Evolutionary conservation across 2,113 vertebrate genomes (phyloP).

Genomic region (Grantiella picta): DNA sequence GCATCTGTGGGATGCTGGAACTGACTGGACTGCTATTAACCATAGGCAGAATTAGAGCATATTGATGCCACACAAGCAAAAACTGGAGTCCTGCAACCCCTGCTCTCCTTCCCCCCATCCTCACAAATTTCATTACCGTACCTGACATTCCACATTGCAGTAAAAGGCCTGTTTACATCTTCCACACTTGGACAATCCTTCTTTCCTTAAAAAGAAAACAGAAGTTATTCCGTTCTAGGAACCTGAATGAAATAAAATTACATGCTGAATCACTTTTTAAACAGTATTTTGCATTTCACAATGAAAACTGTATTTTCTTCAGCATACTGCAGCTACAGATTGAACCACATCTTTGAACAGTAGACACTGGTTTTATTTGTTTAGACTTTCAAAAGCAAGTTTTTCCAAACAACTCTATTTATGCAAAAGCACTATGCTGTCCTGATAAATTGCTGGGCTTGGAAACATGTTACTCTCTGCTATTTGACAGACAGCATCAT

Average conservation of each 20-base stretch:
- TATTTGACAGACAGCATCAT: neutral
- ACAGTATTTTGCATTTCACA: neutral
- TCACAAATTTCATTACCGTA: constrained; percentile 48
- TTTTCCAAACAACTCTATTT: neutral
- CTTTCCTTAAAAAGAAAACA: constrained; percentile 81
- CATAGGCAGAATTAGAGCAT: neutral
- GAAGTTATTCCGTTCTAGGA: neutral
- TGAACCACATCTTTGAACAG: neutral
- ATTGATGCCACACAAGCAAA: neutral
- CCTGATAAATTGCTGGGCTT: neutral
- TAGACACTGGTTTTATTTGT: neutral
- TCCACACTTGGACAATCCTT: constrained; percentile 91
- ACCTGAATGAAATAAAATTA: neutral
- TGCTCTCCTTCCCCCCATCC: neutral
- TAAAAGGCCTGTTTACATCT: constrained; percentile 96
- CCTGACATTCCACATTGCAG: constrained; percentile 94
- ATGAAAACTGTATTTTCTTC: neutral
- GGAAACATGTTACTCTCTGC: neutral
- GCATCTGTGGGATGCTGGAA: neutral
- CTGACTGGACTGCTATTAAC: neutral
- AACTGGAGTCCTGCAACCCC: neutral
- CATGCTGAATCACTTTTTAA: neutral
- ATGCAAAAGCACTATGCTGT: neutral
- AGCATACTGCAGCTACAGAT: neutral
- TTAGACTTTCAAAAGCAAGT: neutral